phyloP scores from a whole-genome alignment of 1,140 invertebrate species.

The Dinoponera quadriceps region DNA sequence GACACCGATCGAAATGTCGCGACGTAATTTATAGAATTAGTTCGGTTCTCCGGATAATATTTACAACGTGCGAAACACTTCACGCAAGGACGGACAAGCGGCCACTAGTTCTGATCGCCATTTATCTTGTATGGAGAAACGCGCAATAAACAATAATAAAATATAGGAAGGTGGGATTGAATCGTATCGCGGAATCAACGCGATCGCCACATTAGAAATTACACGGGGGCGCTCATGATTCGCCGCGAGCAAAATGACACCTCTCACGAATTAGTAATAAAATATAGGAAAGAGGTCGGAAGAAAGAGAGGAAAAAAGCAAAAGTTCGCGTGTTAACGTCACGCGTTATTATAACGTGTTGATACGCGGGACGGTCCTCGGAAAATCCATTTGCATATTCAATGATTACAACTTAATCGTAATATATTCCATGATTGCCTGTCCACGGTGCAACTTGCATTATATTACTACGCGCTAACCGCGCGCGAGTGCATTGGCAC shows the following conservation, averaged over 20 bases:
- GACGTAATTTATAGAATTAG: not conserved
- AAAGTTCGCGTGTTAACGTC: constrained; percentile 34
- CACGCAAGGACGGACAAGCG: not conserved
- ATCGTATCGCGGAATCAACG: constrained; percentile 7
- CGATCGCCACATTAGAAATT: constrained; percentile 14
- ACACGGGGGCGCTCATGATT: constrained; percentile 11
- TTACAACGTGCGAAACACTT: not conserved
- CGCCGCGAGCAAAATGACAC: constrained; percentile 8
- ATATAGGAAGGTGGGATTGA: not conserved
- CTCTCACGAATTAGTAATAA: constrained; percentile 41
- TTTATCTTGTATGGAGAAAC: not conserved
- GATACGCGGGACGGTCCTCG: constrained; percentile 64
- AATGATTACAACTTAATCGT: constrained; percentile 71
- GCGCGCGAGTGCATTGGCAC: constrained; percentile 34
- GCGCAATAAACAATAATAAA: not conserved
- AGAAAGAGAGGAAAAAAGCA: not conserved
- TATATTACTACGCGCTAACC: constrained; percentile 40
- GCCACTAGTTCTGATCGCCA: not conserved
- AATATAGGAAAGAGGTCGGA: too few relatives aligned
- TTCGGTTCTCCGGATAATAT: constrained; percentile 5
- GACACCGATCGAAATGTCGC: not conserved
- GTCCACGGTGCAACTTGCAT: constrained; percentile 14
- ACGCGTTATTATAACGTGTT: constrained; percentile 62
- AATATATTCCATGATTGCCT: constrained; percentile 55
- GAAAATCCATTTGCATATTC: constrained; percentile 75